A percentile compares a stretch with the other conserved stretches of the same genome.
These are phyloP conservation scores for Peromyscus attwateri DNA, from an alignment of 2,797 vertebrate genomes.

Conservation along the genomic window DNA sequence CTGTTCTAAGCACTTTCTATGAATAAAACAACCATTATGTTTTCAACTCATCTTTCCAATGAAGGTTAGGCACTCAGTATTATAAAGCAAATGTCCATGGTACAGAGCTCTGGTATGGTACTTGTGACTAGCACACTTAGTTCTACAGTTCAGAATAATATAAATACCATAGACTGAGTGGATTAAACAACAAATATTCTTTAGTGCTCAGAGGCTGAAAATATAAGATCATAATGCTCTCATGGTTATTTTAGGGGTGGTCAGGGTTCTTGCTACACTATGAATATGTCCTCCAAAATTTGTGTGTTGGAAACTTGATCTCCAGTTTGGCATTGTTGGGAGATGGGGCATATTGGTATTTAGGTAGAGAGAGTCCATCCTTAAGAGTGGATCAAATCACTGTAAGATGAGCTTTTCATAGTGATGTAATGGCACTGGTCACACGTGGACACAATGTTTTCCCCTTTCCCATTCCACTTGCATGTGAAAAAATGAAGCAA, in stretches of 20 bases:
- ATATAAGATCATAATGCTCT: background rate
- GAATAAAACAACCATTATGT: background rate
- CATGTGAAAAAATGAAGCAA: background rate
- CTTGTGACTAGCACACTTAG: background rate
- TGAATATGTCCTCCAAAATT: background rate
- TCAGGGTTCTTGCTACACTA: background rate
- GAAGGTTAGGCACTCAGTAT: background rate
- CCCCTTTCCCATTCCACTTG: background rate
- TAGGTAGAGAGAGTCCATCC: background rate
- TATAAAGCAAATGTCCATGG: background rate
- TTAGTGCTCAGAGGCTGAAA: background rate
- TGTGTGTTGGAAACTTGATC: background rate
- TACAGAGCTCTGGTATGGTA: background rate
- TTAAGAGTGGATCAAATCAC: background rate
- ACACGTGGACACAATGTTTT: background rate
- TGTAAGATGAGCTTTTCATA: background rate
- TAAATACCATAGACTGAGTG: background rate
- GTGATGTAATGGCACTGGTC: background rate
- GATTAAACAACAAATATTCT: background rate
- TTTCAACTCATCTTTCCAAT: slow-evolving; percentile 28
- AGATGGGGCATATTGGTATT: background rate
- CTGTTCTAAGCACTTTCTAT: background rate
- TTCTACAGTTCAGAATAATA: background rate
- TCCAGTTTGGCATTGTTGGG: too few species aligned
- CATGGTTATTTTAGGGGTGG: background rate